phyloP scores from a whole-genome alignment of 2,797 vertebrate genomes.

The Chanos chanos region DNA sequence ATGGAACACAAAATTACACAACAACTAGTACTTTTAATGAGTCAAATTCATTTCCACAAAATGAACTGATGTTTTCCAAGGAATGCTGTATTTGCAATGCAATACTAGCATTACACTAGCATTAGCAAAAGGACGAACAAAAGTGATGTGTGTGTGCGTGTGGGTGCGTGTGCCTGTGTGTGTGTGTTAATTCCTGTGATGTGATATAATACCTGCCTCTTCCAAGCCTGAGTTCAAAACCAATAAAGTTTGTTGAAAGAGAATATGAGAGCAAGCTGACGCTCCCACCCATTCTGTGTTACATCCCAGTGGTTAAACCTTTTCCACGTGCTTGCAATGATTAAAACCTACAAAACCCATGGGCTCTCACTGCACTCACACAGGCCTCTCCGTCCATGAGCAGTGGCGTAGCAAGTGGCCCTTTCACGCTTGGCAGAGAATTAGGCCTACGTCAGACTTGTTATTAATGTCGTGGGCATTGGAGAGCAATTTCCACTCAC shows the following conservation, averaged over 20 bases:
- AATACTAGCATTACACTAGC: no score
- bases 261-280: conserved; percentile 11
- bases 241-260: no score
- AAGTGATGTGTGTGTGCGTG: not conserved
- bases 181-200: not conserved
- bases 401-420: conserved; percentile 1
- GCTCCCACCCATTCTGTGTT: not conserved
- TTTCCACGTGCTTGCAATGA: conserved; percentile 13
- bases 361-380: conserved; percentile 19
- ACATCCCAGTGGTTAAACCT: not conserved
- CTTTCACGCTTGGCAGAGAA: conserved; percentile 10
- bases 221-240: no score
- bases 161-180: not conserved
- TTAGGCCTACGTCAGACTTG: conserved; percentile 25
- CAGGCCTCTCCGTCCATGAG: not conserved
- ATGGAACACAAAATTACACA: no score
- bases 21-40: no score
- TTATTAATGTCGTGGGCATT: conserved; percentile 33
- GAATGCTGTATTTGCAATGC: no score
- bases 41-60: no score
- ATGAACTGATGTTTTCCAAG: no score
- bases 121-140: no score
- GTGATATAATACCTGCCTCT: not conserved
- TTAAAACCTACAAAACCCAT: conserved; percentile 42
- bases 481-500: conserved; percentile 30